Evolutionary conservation across 2,113 vertebrate genomes (phyloP), one percentile per base, ranked within the genome.

Genomic region (Brienomyrus longianalis): DNA sequence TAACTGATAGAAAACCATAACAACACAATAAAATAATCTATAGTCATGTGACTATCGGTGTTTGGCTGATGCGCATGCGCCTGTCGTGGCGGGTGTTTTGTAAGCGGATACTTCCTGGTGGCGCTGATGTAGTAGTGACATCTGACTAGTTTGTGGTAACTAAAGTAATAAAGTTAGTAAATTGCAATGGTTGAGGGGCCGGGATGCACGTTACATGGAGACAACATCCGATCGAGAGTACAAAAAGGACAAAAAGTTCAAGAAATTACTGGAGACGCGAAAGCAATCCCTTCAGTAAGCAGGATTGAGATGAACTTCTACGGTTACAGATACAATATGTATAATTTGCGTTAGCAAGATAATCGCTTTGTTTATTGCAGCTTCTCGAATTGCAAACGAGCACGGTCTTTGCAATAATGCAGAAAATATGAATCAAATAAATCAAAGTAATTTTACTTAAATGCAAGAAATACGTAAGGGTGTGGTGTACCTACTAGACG

Each of bases 131-230:
- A n/a, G 17, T 43, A 17, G 54, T 23, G 5, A 23, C 2, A 27
- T n/a, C 35, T 62, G 9, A 35, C 85, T 54, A 17, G 50, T 31
- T 52, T 52, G 10, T 51, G n/a, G 15, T 17, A 52, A 31, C n/a
- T 86, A 13, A 54, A 86, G 48, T 3, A 50, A 52, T 52, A 15
- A 86, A 50, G 48, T 27, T 86, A 31, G 5, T 19, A 43, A 39
- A n/a, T n/a, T 74, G 15, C 27, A 39, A 99, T 99, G 98, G 98
- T 99, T 85, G 98, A 99, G 89, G 98, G 98, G 2, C 98, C 97
- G 0, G 96, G 97, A 0, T 98, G 97, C 50, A 93, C 95, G 0
- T 92, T 98, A 35, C 96, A 95, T 66, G 97, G 96, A 27, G 97
- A 98, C 93, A 96, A 93, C 88, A 95, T 99, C 91, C 96, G 96